A percentile compares a stretch with the other conserved stretches of the same genome.
Evolutionary conservation across 2,797 vertebrate genomes (phyloP).

Genomic region (Peromyscus nudipes): DNA sequence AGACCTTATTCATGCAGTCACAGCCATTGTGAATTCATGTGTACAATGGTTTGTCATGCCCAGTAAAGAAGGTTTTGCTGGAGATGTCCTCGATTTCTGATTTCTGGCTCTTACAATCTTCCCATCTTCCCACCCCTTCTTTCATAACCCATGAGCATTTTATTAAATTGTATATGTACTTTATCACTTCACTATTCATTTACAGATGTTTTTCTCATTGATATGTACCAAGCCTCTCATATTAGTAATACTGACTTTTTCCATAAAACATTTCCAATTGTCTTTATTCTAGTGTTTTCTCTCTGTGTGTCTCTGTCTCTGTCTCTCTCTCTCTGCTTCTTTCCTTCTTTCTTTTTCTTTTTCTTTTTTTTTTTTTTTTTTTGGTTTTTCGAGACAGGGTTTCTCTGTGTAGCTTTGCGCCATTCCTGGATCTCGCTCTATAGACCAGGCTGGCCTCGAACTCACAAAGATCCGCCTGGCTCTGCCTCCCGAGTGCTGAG

Average conservation of each 20-base stretch:
- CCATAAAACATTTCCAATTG: conserved; percentile 23
- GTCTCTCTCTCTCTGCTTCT: background rate
- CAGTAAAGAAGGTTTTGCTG: background rate
- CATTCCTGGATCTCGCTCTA: too few relatives aligned
- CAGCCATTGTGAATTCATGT: background rate
- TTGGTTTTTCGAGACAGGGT: too few relatives aligned
- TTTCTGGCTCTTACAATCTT: background rate
- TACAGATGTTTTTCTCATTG: conserved; percentile 32
- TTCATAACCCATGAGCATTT: background rate
- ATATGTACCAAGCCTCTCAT: conserved; percentile 10
- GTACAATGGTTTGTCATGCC: background rate
- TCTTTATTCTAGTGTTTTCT: conserved; percentile 54
- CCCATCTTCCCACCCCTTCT: background rate
- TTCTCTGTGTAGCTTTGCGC: too few relatives aligned
- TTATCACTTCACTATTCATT: conserved; percentile 34
- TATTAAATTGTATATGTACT: conserved; percentile 31
- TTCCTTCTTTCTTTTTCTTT: background rate
- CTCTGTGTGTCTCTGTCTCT: background rate
- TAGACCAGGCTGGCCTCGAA: too few relatives aligned
- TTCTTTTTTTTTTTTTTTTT: too few relatives aligned
- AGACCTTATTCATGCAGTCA: background rate
- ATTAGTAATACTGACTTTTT: conserved; percentile 39
- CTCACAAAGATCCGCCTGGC: too few relatives aligned
- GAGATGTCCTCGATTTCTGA: background rate
- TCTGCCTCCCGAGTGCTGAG: too few relatives aligned